Evolutionary conservation across 1,140 invertebrate species (phyloP), one percentile per base, ranked within the genome.

Genomic region (Galleria mellonella): DNA sequence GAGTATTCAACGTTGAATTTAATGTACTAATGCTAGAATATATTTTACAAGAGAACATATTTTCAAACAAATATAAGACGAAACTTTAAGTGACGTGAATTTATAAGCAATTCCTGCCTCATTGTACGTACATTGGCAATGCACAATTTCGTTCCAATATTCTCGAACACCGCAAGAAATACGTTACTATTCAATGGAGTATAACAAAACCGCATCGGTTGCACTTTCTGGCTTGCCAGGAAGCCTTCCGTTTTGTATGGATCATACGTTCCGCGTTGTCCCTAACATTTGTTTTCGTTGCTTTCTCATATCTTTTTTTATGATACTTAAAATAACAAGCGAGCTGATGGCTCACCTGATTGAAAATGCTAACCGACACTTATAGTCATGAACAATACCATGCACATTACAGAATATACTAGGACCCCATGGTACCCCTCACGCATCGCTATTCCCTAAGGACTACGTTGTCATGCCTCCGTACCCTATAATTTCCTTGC

Each of bases 91-190:
- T 50, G 51, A 47, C 35, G 12, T 23, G 43, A 51, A 52, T 50
- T 40, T 43, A 50, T 47, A 50, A 52, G 45, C 51, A 46, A 55
- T 56, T 54, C 36, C 36, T 33, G 17, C 17, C 17, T 23, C 36
- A 30, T 49, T 47, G 27, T 49, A 28, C 36, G 37, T 44, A 47
- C 27, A 30, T 54, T 47, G 43, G 32, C 40, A 52, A 48, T 49
- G 49, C 35, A 53, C 48, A 55, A 65, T 62, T 62, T 52, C 48
- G 33, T 51, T 56, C 48, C 55, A 55, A 67, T 52, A 62, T 64
- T 67, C 46, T 57, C 56, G 49, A 51, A 61, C 55, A 51, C 45
- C 47, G 32, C 52, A 51, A 61, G 49, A 56, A 51, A 62, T 54
- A 58, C 40, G 50, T 60, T 55, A 51, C 38, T 39, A 59, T 55